phyloP scores from a whole-genome alignment of 2,888 invertebrate species.

The Eupithecia vulgata region DNA sequence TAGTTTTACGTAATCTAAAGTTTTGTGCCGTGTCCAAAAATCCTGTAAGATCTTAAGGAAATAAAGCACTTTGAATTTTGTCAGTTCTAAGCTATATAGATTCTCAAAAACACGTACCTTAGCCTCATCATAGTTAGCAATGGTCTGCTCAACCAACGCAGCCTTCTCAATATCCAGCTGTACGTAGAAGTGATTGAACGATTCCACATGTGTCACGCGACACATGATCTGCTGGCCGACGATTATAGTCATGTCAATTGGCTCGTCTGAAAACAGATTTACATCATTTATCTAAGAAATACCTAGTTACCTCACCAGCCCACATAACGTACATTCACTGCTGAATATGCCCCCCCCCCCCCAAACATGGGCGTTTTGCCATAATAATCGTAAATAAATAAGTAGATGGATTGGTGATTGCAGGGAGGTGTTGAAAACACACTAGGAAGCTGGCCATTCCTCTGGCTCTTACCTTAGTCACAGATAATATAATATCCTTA shows the following conservation, averaged over 20 bases:
- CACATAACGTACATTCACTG: neutral
- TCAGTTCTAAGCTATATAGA: neutral
- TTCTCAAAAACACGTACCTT: slow-evolving; percentile 54
- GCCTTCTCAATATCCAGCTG: slow-evolving; percentile 77
- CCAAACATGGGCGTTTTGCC: no score
- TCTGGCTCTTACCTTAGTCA: no score
- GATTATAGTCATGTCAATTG: slow-evolving; percentile 76
- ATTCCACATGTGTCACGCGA: slow-evolving; percentile 73
- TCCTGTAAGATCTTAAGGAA: no score
- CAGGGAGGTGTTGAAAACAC: neutral
- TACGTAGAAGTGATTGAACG: slow-evolving; percentile 69
- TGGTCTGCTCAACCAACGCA: slow-evolving; percentile 67
- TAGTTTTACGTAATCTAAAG: no score
- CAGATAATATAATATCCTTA: no score
- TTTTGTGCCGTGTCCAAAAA: no score
- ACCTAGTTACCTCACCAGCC: neutral
- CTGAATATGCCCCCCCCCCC: neutral
- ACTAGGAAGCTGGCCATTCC: neutral
- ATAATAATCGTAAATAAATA: no score
- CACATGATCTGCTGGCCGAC: slow-evolving; percentile 76
- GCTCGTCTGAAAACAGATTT: slow-evolving; percentile 71
- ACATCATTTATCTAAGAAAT: neutral
- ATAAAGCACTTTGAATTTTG: no score
- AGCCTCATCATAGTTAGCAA: slow-evolving; percentile 62
- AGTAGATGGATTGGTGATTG: no score